These are phyloP conservation scores for Melanaphis sacchari DNA, from an alignment of 1,140 invertebrate genomes.

Conservation along the genomic window DNA sequence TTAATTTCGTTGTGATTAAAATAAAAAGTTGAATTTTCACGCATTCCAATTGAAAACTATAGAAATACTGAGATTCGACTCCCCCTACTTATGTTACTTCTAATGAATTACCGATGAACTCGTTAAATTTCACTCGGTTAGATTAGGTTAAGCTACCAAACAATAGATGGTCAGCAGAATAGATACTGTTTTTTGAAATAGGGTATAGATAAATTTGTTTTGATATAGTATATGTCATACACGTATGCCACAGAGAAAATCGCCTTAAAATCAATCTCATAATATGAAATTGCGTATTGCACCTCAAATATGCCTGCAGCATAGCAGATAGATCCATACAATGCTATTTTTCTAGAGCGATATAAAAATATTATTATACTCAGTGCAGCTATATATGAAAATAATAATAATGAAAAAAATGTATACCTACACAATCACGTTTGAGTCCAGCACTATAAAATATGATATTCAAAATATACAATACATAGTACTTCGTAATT, in stretches of 20 bases:
- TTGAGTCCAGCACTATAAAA: neutral
- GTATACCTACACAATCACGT: neutral
- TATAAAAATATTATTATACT: constrained; percentile 1
- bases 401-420: neutral
- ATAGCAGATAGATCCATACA: neutral
- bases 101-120: accelerated
- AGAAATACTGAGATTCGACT: neutral
- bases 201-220: neutral
- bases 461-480: constrained; percentile 1
- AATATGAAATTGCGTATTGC: neutral
- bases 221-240: neutral
- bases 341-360: neutral
- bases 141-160: neutral
- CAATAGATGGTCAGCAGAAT: neutral
- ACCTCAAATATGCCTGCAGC: neutral
- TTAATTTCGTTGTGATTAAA: neutral
- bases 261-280: neutral
- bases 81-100: neutral
- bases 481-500: neutral
- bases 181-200: neutral
- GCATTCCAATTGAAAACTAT: neutral
- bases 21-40: neutral
- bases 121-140: neutral
- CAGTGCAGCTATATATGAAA: neutral
- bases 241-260: neutral